Conservation (phyloP, 2,113 vertebrate genomes). For the Acanthochromis polyacanthus region DNA sequence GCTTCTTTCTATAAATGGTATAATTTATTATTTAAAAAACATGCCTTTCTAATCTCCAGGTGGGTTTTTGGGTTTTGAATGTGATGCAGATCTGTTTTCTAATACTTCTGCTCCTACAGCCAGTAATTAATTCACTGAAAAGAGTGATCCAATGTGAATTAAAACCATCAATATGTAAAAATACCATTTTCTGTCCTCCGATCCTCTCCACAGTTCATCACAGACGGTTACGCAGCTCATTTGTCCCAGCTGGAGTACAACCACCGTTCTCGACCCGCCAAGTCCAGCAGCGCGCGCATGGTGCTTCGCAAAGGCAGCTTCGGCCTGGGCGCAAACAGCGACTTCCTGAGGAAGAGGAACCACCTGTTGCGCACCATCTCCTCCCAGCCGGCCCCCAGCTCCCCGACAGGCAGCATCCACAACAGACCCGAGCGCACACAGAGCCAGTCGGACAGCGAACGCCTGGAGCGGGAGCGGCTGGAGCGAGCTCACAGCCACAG, state of each 20-base stretch:
- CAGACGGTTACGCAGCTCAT: constrained; percentile 95
- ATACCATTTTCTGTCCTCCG: constrained; percentile 4
- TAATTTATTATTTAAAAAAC: too few relatives aligned
- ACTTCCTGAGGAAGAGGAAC: constrained; percentile 96
- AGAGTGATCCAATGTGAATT: too few relatives aligned
- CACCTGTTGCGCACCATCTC: constrained; percentile 97
- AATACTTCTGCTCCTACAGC: not conserved
- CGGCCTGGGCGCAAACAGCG: constrained; percentile 91
- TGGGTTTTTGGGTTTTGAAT: not conserved
- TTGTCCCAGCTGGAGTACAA: constrained; percentile 95
- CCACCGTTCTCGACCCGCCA: constrained; percentile 93
- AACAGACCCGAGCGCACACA: constrained; percentile 90
- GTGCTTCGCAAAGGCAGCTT: constrained; percentile 97
- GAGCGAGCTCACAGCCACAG: constrained; percentile 85
- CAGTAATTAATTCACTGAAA: too few relatives aligned
- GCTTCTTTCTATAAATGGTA: too few relatives aligned
- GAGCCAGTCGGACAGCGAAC: constrained; percentile 88
- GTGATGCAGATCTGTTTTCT: not conserved
- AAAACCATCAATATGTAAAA: too few relatives aligned
- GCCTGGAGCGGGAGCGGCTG: constrained; percentile 80
- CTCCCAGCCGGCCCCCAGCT: constrained; percentile 89
- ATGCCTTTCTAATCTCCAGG: too few relatives aligned
- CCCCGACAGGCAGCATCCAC: constrained; percentile 82
- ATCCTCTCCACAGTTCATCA: constrained; percentile 87
- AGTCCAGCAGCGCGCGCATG: constrained; percentile 94